A percentile compares a stretch with the other conserved stretches of the same genome.
phyloP scores from a whole-genome alignment of 1,140 invertebrate species.

The Pissodes strobi region DNA sequence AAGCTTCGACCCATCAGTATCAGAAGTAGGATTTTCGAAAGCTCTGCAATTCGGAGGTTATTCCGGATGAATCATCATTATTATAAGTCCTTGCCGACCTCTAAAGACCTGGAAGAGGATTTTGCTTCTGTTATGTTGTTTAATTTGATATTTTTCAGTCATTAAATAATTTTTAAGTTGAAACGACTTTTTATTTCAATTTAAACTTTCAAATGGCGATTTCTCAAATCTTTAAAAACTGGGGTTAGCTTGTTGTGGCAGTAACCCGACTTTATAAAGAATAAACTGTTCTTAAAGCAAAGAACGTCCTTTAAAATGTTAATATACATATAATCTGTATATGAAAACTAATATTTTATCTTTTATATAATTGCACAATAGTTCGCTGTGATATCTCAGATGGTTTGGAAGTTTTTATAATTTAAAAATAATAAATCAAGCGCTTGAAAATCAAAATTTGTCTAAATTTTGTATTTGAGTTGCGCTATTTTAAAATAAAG shows the following conservation, averaged over 20 bases:
- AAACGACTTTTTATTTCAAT: neutral
- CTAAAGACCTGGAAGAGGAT: neutral
- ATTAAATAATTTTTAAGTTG: neutral
- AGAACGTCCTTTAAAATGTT: no score
- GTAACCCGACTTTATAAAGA: neutral
- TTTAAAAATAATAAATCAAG: no score
- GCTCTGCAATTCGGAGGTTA: neutral
- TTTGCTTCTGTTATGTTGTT: neutral
- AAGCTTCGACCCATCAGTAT: neutral
- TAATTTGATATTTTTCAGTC: slow-evolving; percentile 1
- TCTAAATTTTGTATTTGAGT: no score
- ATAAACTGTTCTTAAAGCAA: no score
- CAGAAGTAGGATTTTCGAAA: neutral
- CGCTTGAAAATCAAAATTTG: no score
- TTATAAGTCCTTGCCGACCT: neutral
- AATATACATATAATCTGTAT: no score
- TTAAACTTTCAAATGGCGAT: neutral
- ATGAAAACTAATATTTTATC: no score
- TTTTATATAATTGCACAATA: no score
- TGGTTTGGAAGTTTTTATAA: no score
- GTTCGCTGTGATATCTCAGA: no score
- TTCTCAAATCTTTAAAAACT: neutral
- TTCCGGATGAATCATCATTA: slow-evolving; percentile 3
- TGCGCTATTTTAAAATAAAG: no score
- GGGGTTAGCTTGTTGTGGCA: neutral